Base-by-base conservation (phyloP, 2,888 invertebrate genomes). In the Tenthredo notha region DNA sequence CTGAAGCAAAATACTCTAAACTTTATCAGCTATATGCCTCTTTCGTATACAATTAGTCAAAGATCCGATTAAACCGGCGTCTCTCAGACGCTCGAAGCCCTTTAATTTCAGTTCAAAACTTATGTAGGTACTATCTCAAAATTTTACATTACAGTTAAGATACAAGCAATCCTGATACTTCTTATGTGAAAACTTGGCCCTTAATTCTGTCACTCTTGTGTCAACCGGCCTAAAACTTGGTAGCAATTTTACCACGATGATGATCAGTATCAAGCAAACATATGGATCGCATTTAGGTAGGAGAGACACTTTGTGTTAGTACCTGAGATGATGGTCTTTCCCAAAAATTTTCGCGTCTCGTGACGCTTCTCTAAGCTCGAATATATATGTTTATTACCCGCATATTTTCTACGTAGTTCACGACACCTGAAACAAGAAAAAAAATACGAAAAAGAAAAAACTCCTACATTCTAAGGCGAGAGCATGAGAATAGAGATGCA, bases 321-420 rank as follows among this genome's bases (percentile, higher is more conserved):
- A 29, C 47, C 67, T 37, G 47, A n/a, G 67, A 70, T 70, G 83
- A 83, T 70, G 83, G 58, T 67, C 29, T 47, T 33, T 6, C 21
- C 33, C 37, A 0, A 47, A 80, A 80, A 80, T 61, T 58, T 80
- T 25, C n/a, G 37, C 65, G 18, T 43, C 7, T 65, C 43, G 33
- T 43, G 40, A 7, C 65, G 65, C 65, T 65, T 43, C 47, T 12
- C 37, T 70, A n/a, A 67, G 83, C 67, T 67, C 43, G 83, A 67
- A 67, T 83, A 83, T 83, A 67, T 67, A 47, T 83, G 83, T 83
- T 83, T 83, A 83, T 83, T 67, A 70, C 83, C 67, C 67, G 61
- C 83, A 83, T 83, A 83, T 83, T 83, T 83, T 21, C 83, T 83
- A 29, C 67, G 43, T 50, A 67, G 83, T 67, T 83, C 83, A 67